Conservation (phyloP, 2,797 vertebrate species). For the Helarctos malayanus region DNA sequence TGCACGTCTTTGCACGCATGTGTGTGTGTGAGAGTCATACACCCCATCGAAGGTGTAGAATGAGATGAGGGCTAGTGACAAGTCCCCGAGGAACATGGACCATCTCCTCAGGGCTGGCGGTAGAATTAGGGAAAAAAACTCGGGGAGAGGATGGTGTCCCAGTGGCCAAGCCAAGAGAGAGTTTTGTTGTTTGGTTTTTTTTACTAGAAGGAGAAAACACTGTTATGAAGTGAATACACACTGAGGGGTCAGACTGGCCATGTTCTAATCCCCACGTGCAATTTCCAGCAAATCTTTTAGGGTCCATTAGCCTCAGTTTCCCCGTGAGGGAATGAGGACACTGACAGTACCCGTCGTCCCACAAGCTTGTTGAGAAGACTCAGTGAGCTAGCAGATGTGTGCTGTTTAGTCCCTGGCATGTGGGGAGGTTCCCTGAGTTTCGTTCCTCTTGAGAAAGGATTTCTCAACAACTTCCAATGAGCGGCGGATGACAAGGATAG, state of each 20-base stretch:
- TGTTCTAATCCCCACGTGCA: not conserved
- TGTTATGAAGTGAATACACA: accelerated
- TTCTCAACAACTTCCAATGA: not conserved
- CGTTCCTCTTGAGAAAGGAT: not conserved
- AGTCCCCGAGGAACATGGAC: no score
- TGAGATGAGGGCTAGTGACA: not conserved
- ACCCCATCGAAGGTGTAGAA: accelerated
- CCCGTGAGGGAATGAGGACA: not conserved
- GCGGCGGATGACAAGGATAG: not conserved
- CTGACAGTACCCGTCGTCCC: no score
- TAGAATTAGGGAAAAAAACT: not conserved
- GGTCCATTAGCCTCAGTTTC: not conserved
- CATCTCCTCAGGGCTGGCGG: no score
- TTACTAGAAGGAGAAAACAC: not conserved
- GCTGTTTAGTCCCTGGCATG: accelerated
- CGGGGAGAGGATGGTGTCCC: accelerated
- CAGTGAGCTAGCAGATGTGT: not conserved
- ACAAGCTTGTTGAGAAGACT: not conserved
- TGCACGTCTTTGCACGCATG: accelerated
- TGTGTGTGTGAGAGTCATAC: accelerated
- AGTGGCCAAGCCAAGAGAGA: not conserved
- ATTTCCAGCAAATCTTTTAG: not conserved
- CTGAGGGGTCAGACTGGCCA: not conserved
- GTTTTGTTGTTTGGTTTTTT: not conserved
- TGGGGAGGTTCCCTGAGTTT: not conserved